A percentile compares a stretch with the other conserved stretches of the same genome.
Evolutionary conservation across 2,113 vertebrate genomes (phyloP).

Genomic region (Oplegnathus fasciatus): DNA sequence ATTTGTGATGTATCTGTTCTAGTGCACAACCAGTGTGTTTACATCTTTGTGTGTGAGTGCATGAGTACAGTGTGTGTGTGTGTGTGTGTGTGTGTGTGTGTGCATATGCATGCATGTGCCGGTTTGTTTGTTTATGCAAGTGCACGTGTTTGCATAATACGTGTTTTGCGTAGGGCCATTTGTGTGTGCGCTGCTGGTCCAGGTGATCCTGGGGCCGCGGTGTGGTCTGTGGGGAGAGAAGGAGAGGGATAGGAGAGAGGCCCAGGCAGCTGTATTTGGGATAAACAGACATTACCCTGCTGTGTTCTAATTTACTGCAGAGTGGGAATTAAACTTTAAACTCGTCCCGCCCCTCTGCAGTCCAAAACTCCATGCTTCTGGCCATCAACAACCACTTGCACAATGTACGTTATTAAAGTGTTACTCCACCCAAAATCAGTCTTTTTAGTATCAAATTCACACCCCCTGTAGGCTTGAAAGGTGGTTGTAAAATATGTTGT

Average conservation of each 20-base stretch:
- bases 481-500: conserved; percentile 37
- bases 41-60: conserved; percentile 37
- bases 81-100: conserved; percentile 26
- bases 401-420: conserved; percentile 72
- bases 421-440: conserved; percentile 61
- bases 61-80: conserved; percentile 30
- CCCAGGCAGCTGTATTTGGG: conserved; percentile 84
- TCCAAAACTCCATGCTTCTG: conserved; percentile 67
- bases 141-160: conserved; percentile 67
- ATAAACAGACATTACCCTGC: conserved; percentile 85
- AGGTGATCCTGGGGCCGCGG: conserved; percentile 91
- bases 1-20: conserved; percentile 34
- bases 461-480: conserved; percentile 45
- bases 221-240: conserved; percentile 75
- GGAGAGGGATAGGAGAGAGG: conserved; percentile 66
- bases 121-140: conserved; percentile 70
- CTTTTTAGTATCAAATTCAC: conserved; percentile 66
- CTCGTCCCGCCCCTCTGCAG: conserved; percentile 73
- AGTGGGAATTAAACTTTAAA: conserved; percentile 83
- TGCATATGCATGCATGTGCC: conserved; percentile 59
- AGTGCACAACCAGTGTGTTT: conserved; percentile 35
- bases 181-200: conserved; percentile 77
- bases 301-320: conserved; percentile 85
- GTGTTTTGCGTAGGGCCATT: conserved; percentile 58
- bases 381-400: conserved; percentile 75